Percentiles rank a stretch among this genome's conserved stretches.
phyloP scores from a whole-genome alignment of 2,888 invertebrate genomes.

The Tetragnatha montana region DNA sequence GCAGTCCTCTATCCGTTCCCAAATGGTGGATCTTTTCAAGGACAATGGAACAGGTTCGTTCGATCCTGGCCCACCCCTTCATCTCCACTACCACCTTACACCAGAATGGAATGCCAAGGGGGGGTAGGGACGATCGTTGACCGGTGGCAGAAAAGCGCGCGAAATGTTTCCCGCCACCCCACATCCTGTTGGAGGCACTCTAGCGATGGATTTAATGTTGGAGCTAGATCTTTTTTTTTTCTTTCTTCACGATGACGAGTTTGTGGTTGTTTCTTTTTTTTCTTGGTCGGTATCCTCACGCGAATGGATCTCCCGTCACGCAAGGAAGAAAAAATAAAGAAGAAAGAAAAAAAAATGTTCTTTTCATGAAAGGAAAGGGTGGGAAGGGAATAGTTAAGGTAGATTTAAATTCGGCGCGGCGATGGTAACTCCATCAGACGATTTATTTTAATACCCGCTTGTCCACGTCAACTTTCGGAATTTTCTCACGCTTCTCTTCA shows the following conservation, averaged over 20 bases:
- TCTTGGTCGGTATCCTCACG: slow-evolving; percentile 28
- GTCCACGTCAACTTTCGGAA: neutral
- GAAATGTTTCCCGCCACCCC: slow-evolving; percentile 52
- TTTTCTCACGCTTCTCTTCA: neutral
- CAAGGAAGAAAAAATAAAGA: neutral
- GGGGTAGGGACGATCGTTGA: slow-evolving; percentile 39
- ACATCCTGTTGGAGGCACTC: slow-evolving; percentile 53
- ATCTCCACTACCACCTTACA: slow-evolving; percentile 25
- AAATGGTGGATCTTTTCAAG: slow-evolving; percentile 15
- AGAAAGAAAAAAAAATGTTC: too few species aligned
- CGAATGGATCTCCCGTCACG: slow-evolving; percentile 34
- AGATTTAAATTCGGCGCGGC: neutral
- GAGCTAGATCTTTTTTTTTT: neutral
- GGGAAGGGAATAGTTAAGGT: neutral
- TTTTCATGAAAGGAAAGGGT: neutral
- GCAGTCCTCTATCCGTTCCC: neutral
- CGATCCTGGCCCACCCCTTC: neutral
- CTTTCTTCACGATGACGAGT: neutral
- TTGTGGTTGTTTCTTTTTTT: slow-evolving; percentile 19
- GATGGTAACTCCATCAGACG: neutral
- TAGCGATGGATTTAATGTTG: slow-evolving; percentile 33
- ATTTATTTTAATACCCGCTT: neutral
- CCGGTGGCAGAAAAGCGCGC: slow-evolving; percentile 31
- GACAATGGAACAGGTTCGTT: slow-evolving; percentile 23
- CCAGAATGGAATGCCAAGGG: slow-evolving; percentile 54